Conservation (phyloP, 2,888 invertebrate species). For the Drosophila testacea region DNA sequence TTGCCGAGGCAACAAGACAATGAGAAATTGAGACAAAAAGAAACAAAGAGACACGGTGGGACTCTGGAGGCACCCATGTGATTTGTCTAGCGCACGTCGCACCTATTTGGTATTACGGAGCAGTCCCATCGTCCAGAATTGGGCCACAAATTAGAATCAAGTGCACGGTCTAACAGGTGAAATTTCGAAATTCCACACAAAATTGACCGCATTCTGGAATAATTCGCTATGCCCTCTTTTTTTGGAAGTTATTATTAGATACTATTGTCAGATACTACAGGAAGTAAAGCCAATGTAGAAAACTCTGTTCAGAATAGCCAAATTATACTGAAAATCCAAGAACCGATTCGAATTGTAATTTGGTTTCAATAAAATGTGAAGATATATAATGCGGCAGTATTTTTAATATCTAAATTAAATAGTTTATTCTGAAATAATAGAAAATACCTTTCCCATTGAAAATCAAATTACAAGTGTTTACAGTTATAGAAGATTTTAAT, state of each 20-base stretch:
- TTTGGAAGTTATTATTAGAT: slow-evolving; percentile 15
- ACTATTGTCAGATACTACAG: background rate
- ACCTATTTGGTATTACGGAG: slow-evolving; percentile 73
- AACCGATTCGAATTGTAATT: background rate
- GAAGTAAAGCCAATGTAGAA: slow-evolving; percentile 12
- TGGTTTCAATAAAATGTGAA: background rate
- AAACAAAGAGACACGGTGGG: background rate
- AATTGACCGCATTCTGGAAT: slow-evolving; percentile 69
- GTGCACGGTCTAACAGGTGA: slow-evolving; percentile 65
- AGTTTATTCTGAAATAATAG: too few species aligned
- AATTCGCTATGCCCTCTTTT: slow-evolving; percentile 19
- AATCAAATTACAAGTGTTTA: background rate
- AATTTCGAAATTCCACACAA: slow-evolving; percentile 64
- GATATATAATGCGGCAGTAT: background rate
- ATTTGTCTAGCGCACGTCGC: slow-evolving; percentile 46
- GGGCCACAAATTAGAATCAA: slow-evolving; percentile 70
- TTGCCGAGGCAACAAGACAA: slow-evolving; percentile 21
- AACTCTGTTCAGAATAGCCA: background rate
- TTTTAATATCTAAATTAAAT: background rate
- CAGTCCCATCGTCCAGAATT: slow-evolving; percentile 59
- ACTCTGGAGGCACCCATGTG: slow-evolving; percentile 22
- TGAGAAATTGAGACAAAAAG: background rate
- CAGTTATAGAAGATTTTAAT: slow-evolving; percentile 41
- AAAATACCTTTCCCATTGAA: background rate
- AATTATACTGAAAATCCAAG: background rate